Conservation (phyloP, 2,797 vertebrate genomes). For the Microctenopoma steveboyesi region DNA sequence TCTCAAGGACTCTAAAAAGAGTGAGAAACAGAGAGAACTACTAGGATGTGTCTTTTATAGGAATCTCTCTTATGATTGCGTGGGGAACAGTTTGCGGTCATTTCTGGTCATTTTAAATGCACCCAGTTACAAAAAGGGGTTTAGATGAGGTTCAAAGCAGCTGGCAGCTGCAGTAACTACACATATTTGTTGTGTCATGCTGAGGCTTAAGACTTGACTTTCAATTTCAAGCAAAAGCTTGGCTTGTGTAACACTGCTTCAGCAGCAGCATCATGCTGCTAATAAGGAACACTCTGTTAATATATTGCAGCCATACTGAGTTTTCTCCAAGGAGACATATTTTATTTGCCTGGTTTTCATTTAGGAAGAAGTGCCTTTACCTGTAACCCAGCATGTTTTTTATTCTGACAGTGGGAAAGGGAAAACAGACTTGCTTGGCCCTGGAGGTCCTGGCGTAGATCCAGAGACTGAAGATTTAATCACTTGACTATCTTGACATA, state of each 20-base stretch:
- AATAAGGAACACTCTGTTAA: slow-evolving; percentile 59
- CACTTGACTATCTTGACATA: slow-evolving; percentile 38
- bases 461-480: slow-evolving; percentile 38
- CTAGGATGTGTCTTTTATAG: slow-evolving; percentile 36
- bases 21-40: slow-evolving; percentile 24
- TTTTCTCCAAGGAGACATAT: slow-evolving; percentile 49
- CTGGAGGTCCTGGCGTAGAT: slow-evolving; percentile 21
- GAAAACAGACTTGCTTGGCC: slow-evolving; percentile 9
- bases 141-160: slow-evolving; percentile 63
- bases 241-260: slow-evolving; percentile 42
- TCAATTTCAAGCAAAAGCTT: slow-evolving; percentile 53
- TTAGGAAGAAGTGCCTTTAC: slow-evolving; percentile 36
- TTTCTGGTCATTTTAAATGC: slow-evolving; percentile 41
- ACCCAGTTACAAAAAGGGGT: slow-evolving; percentile 35
- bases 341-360: slow-evolving; percentile 59
- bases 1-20: slow-evolving; percentile 63
- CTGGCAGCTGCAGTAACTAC: slow-evolving; percentile 38
- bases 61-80: slow-evolving; percentile 37
- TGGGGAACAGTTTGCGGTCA: slow-evolving; percentile 20
- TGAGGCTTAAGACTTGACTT: slow-evolving; percentile 63
- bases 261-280: slow-evolving; percentile 44
- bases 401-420: slow-evolving; percentile 26
- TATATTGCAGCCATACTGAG: slow-evolving; percentile 44
- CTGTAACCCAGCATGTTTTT: slow-evolving; percentile 26
- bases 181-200: slow-evolving; percentile 66